A percentile compares a stretch with the other conserved stretches of the same genome.
These are phyloP conservation scores for Lumbricus terrestris DNA, from an alignment of 2,888 invertebrate species.

Conservation along the genomic window DNA sequence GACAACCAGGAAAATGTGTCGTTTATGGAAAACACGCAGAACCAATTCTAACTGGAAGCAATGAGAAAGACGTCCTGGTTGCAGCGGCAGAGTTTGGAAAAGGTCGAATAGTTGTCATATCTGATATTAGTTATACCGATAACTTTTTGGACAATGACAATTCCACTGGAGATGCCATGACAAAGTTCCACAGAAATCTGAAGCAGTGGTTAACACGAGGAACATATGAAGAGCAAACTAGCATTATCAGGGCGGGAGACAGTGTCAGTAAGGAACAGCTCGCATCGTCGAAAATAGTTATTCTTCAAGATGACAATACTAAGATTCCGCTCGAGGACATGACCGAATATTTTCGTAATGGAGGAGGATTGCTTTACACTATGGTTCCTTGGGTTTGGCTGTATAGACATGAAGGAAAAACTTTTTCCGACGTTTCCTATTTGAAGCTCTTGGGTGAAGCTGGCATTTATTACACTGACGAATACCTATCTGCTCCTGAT, in stretches of 20 bases:
- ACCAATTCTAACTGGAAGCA: slow-evolving; percentile 25
- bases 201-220: neutral
- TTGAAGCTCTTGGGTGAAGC: neutral
- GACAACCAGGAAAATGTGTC: slow-evolving; percentile 19
- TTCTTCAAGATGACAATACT: neutral
- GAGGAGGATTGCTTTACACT: slow-evolving; percentile 35
- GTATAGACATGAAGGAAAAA: slow-evolving; percentile 28
- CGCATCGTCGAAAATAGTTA: neutral
- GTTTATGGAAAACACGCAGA: slow-evolving; percentile 21
- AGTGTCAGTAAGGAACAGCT: neutral
- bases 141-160: neutral
- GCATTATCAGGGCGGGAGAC: neutral
- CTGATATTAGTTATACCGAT: slow-evolving; percentile 26
- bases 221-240: neutral
- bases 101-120: slow-evolving; percentile 32
- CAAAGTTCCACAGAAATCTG: neutral
- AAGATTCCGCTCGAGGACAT: neutral
- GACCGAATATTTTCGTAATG: slow-evolving; percentile 25
- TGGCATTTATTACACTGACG: neutral
- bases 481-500: neutral
- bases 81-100: slow-evolving; percentile 25
- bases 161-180: neutral
- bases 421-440: slow-evolving; percentile 35
- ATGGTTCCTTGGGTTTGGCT: slow-evolving; percentile 40
- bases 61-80: slow-evolving; percentile 26